phyloP scores from a whole-genome alignment of 2,113 vertebrate species.

The Lucifuga dentata region DNA sequence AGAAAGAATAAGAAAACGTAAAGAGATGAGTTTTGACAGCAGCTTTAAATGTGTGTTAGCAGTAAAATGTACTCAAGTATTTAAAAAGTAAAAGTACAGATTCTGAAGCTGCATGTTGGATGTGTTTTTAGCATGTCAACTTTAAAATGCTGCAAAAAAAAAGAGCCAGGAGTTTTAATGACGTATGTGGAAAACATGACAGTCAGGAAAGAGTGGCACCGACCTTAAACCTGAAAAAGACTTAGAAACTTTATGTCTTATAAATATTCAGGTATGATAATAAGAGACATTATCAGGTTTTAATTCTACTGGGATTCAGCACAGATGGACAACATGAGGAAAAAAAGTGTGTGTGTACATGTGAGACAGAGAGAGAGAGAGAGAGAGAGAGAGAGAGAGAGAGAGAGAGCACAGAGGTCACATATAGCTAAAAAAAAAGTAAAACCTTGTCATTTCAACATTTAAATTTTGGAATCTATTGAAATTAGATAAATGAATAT shows the following conservation, averaged over 20 bases:
- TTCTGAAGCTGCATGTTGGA: too few species aligned
- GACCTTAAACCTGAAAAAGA: constrained; percentile 50
- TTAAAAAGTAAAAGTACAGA: too few species aligned
- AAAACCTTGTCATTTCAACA: constrained; percentile 7
- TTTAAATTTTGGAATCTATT: constrained; percentile 19
- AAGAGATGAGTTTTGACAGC: too few species aligned
- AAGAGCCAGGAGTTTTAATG: constrained; percentile 6
- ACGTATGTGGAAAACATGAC: constrained; percentile 22
- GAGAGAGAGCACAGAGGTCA: constrained; percentile 2
- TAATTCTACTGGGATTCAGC: constrained; percentile 48
- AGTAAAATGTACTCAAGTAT: too few species aligned
- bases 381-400: too few species aligned
- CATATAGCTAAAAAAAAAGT: constrained; percentile 41
- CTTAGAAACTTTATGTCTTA: constrained; percentile 53
- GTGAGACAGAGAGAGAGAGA: too few species aligned
- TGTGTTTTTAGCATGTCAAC: too few species aligned
- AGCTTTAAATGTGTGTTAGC: too few species aligned
- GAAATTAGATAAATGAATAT: constrained; percentile 1
- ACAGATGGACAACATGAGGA: constrained; percentile 63
- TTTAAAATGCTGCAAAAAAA: too few species aligned
- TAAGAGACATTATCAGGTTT: constrained; percentile 52
- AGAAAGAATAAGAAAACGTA: too few species aligned
- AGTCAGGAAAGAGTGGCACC: constrained; percentile 8
- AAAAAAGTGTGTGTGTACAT: too few species aligned
- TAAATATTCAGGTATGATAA: constrained; percentile 81